phyloP scores from a whole-genome alignment of 2,888 invertebrate genomes.

The Pandemis cinnamomeana region DNA sequence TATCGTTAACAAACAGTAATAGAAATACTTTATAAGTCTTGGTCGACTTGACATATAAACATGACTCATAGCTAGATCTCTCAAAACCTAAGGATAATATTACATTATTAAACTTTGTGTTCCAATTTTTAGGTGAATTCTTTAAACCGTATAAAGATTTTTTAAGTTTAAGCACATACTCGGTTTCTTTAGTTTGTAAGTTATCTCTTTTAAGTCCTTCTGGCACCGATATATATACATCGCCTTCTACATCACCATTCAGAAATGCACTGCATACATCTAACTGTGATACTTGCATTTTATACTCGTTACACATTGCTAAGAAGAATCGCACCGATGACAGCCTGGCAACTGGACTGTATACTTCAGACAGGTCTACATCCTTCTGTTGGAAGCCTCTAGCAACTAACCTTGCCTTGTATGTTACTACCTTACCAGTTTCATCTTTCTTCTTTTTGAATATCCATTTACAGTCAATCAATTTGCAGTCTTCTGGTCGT shows the following conservation, averaged over 20 bases:
- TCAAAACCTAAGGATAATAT: not conserved
- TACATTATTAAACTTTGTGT: too few species aligned
- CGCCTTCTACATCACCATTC: slow-evolving; percentile 10
- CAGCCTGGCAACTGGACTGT: not conserved
- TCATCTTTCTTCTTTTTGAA: too few species aligned
- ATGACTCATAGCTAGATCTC: not conserved
- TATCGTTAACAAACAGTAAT: not conserved
- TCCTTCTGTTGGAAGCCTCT: too few species aligned
- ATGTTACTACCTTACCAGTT: too few species aligned
- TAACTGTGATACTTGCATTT: not conserved
- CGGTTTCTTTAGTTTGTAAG: not conserved
- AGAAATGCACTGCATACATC: slow-evolving; percentile 3
- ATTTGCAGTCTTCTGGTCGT: too few species aligned
- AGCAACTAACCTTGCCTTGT: too few species aligned
- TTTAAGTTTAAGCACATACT: not conserved
- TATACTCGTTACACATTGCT: too few species aligned
- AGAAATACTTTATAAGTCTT: not conserved
- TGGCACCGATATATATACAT: not conserved
- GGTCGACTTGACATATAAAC: not conserved
- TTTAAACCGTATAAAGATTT: slow-evolving; percentile 6
- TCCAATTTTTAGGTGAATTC: slow-evolving; percentile 3
- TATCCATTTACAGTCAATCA: too few species aligned
- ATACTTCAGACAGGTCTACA: too few species aligned
- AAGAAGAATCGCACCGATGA: not conserved
- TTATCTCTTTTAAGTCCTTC: not conserved